phyloP scores from a whole-genome alignment of 2,797 vertebrate genomes.

The Arnoldichthys spilopterus region DNA sequence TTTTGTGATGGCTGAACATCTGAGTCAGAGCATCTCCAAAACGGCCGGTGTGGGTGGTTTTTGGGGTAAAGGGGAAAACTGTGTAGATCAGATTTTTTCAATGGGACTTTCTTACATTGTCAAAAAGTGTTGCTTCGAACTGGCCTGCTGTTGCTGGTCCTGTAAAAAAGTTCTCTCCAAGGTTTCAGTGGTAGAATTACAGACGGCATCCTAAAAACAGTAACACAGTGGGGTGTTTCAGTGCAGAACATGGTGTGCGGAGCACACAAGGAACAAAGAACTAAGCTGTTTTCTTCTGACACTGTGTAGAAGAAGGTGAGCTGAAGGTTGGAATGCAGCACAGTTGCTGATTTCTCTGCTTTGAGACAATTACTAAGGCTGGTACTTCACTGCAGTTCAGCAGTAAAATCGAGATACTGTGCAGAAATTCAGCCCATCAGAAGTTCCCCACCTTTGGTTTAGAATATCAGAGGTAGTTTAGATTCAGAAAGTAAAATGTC shows the following conservation, averaged over 20 bases:
- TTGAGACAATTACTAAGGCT: too few relatives aligned
- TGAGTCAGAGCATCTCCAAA: too few relatives aligned
- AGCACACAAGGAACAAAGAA: conserved; percentile 8
- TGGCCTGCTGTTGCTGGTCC: conserved; percentile 68
- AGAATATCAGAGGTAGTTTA: too few relatives aligned
- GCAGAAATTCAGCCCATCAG: too few relatives aligned
- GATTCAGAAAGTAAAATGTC: too few relatives aligned
- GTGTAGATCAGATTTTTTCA: neutral
- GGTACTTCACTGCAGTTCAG: too few relatives aligned
- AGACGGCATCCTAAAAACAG: conserved; percentile 63
- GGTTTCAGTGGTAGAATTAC: conserved; percentile 56
- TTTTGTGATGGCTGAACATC: too few relatives aligned
- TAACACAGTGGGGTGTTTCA: neutral
- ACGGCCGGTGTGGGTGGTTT: too few relatives aligned
- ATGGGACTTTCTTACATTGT: conserved; percentile 75
- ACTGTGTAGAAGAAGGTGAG: neutral
- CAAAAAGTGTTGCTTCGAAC: conserved; percentile 74
- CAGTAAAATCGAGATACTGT: too few relatives aligned
- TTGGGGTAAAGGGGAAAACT: neutral
- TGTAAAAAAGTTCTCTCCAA: conserved; percentile 65
- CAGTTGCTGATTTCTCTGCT: too few relatives aligned
- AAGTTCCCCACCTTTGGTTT: too few relatives aligned
- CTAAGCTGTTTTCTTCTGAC: neutral
- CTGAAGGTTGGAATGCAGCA: too few relatives aligned
- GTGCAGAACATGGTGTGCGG: neutral